Evolutionary conservation across 2,113 vertebrate species (phyloP), one percentile per base, ranked within the genome.

Genomic region (Phrynosoma platyrhinos): DNA sequence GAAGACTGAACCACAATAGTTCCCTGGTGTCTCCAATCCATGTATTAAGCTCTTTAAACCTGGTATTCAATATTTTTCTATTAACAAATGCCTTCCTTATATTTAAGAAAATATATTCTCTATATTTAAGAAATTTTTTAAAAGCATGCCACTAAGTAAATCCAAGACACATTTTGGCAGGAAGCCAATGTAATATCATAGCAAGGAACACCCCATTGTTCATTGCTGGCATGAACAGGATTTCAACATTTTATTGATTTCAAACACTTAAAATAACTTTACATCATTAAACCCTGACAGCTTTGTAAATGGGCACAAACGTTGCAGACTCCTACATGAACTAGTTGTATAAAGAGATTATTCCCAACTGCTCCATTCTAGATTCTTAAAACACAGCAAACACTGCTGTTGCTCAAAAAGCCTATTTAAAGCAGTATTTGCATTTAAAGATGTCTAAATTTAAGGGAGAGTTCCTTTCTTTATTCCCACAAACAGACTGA

Each of bases 181-280:
- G 77, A 87, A 76, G 89, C 82, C 92, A 91, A 84, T 90, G 78
- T 36, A 94, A 53, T 52, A 94, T 40, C 75, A 66, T 81, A 94
- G 91, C 74, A 47, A 87, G 85, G 86, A 88, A 90, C 58, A 36
- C 18, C 36, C 74, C 42, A 79, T 71, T 87, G 91, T 87, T 80
- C 18, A 0, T 4, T 78, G 81, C 23, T 0, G 18, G 40, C 52
- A 76, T 0, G 0, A 89, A 3, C n/a, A 40, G 82, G 58, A 89
- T 14, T 3, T 40, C 0, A 75, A 77, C n/a, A 86, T 84, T 91
- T 88, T 87, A 36, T 0, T 32, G 55, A 58, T 89, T 95, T 95
- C 88, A 92, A 91, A 93, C 85, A 79, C 6, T 79, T 88, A 82
- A 95, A 90, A 30, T 86, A 89, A 90, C 94, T 85, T 85, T 9